Percentiles rank a stretch among this genome's conserved stretches.
phyloP scores from a whole-genome alignment of 2,797 vertebrate species.

The Microchirus variegatus region DNA sequence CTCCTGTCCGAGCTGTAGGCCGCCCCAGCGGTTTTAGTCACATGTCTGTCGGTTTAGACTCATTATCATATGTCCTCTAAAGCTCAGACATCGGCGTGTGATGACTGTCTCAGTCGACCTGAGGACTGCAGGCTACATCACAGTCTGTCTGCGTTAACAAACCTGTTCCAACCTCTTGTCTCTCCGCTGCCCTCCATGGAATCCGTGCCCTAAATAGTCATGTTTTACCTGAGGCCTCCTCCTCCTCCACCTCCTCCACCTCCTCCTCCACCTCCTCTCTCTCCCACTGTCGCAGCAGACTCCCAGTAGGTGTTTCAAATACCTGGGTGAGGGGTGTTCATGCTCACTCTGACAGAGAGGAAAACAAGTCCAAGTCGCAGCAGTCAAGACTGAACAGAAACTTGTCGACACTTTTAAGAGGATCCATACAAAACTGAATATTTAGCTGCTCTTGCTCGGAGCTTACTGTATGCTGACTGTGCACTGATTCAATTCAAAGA shows the following conservation, averaged over 20 bases:
- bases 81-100: conserved; percentile 67
- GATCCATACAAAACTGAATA: conserved; percentile 63
- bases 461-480: conserved; percentile 72
- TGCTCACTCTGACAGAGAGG: conserved; percentile 41
- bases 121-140: conserved; percentile 75
- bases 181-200: conserved; percentile 80
- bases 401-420: conserved; percentile 61
- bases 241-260: too few species aligned
- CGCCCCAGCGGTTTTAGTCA: conserved; percentile 62
- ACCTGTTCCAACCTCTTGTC: conserved; percentile 79
- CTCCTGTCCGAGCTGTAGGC: conserved; percentile 64
- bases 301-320: conserved; percentile 76
- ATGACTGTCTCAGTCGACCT: conserved; percentile 72
- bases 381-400: conserved; percentile 47
- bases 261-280: conserved; percentile 54
- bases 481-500: conserved; percentile 73
- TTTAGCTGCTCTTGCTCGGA: conserved; percentile 65
- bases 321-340: conserved; percentile 50
- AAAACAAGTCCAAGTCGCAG: conserved; percentile 57
- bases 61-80: conserved; percentile 82
- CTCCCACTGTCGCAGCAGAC: conserved; percentile 40
- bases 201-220: conserved; percentile 85
- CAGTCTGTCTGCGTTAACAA: conserved; percentile 73
- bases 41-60: conserved; percentile 73
- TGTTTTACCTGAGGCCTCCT: conserved; percentile 80